These are phyloP conservation scores for Temnothorax ravouxi DNA, from an alignment of 2,888 invertebrate genomes.

Conservation along the genomic window DNA sequence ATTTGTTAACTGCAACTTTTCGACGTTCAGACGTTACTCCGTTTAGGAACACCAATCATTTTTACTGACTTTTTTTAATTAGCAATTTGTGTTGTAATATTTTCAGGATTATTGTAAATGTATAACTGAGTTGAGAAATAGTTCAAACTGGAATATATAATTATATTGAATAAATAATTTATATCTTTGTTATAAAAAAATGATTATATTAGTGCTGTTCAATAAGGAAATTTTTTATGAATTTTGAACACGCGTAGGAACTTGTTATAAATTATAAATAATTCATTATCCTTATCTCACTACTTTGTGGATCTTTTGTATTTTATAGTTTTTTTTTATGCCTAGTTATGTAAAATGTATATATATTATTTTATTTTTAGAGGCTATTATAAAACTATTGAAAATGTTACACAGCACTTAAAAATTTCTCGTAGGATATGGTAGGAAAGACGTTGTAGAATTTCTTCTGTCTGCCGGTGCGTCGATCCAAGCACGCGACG, in stretches of 20 bases:
- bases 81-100: not conserved
- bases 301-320: not conserved
- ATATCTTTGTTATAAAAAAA: not conserved
- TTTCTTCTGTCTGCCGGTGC: constrained; percentile 96
- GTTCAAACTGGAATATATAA: not conserved
- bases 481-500: constrained; percentile 97
- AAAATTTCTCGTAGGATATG: constrained; percentile 92
- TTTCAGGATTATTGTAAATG: not conserved
- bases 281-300: not conserved
- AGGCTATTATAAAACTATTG: not conserved
- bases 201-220: not conserved
- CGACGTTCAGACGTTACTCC: too few relatives aligned
- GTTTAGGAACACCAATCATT: not conserved
- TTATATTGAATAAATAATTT: not conserved
- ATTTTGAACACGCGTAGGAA: not conserved
- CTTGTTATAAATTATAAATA: not conserved
- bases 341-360: not conserved
- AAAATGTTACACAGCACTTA: constrained; percentile 37
- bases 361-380: not conserved
- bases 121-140: not conserved
- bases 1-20: not conserved
- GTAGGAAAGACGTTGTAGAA: constrained; percentile 98
- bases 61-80: not conserved
- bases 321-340: not conserved
- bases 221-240: not conserved